Evolutionary conservation across 2,113 vertebrate genomes (phyloP), one percentile per base, ranked within the genome.

Genomic region (Todiramphus chloris): DNA sequence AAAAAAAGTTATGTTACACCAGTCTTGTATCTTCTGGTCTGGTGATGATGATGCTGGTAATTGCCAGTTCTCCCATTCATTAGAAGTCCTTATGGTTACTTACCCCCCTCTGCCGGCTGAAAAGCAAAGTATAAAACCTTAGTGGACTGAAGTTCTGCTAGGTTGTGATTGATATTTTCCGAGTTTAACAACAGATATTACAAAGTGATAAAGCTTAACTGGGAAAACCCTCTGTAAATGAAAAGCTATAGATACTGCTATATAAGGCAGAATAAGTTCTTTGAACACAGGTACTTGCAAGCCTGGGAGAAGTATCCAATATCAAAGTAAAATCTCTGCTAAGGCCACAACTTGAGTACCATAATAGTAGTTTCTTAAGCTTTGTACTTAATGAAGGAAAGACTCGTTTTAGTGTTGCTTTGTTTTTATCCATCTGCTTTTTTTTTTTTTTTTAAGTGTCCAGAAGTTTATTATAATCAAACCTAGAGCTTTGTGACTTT

Each of bases 101-200:
- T 91, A 66, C 23, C 83, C 76, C 95, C 95, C 94, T 84, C 92
- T 96, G 78, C 90, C 90, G 96, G 91, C 33, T 83, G 48, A 90
- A 91, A 93, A 89, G 21, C 11, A 12, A 63, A 79, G 31, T 46
- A 51, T 78, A 74, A 92, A 63, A 16, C 63, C 43, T 39, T 62
- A 14, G 12, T 16, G 33, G 16, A 50, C 16, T 48, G 60, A 43
- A 77, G 58, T 96, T 83, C 60, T 58, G 11, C 37, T 83, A 53
- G 7, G 21, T 28, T 63, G 17, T 50, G 58, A 51, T 33, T 41
- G 27, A 3, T 1, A 10, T 35, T 74, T 73, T 81, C 20, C 0
- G 0, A 0, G 9, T 66, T 90, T 77, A 81, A 33, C 41, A 77
- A 15, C 33, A 43, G 27, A 17, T 83, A 16, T 12, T 86, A 27